A percentile compares a stretch with the other conserved stretches of the same genome.
phyloP scores from a whole-genome alignment of 2,888 invertebrate species.

The Odontomyia ornata region DNA sequence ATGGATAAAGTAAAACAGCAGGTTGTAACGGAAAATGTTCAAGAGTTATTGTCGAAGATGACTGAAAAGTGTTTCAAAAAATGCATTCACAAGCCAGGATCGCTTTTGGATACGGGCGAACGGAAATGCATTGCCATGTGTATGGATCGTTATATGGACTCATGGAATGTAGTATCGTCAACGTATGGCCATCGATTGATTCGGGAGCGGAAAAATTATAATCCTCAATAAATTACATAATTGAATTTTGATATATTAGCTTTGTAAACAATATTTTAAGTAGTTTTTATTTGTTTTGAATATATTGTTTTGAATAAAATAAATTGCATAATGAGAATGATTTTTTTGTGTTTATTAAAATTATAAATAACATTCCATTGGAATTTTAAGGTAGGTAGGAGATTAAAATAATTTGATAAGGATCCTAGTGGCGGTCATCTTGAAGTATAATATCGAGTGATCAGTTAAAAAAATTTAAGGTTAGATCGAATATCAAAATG shows the following conservation, averaged over 20 bases:
- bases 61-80: conserved; percentile 97
- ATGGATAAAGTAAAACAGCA: conserved; percentile 96
- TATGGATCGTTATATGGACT: conserved; percentile 97
- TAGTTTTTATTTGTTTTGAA: no score
- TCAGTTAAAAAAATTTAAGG: no score
- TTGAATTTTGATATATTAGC: neutral
- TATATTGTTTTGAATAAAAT: no score
- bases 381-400: no score
- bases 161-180: conserved; percentile 91
- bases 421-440: no score
- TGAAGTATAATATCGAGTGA: no score
- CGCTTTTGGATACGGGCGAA: conserved; percentile 87
- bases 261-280: neutral
- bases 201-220: conserved; percentile 68
- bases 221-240: neutral
- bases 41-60: conserved; percentile 94
- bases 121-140: conserved; percentile 98
- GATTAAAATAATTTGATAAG: no score
- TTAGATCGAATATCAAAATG: no score
- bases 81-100: conserved; percentile 90
- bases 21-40: conserved; percentile 91
- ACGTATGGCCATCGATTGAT: conserved; percentile 87
- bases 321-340: no score
- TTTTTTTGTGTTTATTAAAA: no score
- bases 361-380: no score